Conservation (phyloP, 2,113 vertebrate species). For the Cynopterus brachyotis region DNA sequence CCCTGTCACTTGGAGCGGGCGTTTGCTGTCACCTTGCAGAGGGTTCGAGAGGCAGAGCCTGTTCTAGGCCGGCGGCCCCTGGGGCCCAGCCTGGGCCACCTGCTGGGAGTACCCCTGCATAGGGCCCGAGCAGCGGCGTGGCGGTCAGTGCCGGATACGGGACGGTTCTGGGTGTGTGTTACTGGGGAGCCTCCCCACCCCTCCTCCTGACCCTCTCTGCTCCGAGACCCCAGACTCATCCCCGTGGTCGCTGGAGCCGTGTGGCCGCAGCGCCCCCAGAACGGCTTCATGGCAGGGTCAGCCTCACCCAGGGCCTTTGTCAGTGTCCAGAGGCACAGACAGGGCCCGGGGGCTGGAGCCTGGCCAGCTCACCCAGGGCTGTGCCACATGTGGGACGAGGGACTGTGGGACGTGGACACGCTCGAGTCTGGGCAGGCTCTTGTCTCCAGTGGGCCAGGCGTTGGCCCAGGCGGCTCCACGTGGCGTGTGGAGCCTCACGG, state of each 20-base stretch:
- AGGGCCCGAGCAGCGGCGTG: not conserved
- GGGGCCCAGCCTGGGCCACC: not conserved
- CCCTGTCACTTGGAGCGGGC: not conserved
- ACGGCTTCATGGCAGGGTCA: not conserved
- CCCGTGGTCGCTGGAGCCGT: not conserved
- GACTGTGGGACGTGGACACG: rapidly evolving
- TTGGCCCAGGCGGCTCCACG: not conserved
- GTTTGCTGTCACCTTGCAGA: not conserved
- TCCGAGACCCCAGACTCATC: not conserved
- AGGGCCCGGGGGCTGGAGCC: not conserved
- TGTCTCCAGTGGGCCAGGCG: not conserved
- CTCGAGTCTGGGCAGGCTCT: not conserved
- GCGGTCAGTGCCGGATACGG: rapidly evolving
- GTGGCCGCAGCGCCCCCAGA: no score
- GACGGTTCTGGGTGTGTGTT: not conserved
- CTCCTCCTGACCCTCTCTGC: not conserved
- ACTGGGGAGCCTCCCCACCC: not conserved
- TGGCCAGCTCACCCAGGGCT: rapidly evolving
- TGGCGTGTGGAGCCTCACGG: not conserved
- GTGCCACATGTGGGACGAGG: not conserved
- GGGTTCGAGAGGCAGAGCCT: not conserved
- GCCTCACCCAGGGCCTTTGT: not conserved
- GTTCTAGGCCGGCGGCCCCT: not conserved
- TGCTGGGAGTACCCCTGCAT: not conserved
- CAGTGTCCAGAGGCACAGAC: not conserved